These are phyloP conservation scores for Geopemphigus sp. DNA, from an alignment of 1,140 invertebrate species.

Conservation along the genomic window DNA sequence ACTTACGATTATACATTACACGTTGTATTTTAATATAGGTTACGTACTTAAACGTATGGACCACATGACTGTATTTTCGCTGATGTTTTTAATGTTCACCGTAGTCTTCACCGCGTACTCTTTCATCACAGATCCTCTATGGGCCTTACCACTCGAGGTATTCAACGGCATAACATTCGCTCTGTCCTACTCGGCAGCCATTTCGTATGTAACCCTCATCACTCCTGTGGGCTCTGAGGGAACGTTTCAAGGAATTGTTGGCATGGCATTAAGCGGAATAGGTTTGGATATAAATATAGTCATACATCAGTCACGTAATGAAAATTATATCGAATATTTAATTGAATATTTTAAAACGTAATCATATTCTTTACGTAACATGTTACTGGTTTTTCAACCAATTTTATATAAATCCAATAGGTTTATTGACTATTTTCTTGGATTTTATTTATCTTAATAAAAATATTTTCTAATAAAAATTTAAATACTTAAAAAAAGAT, in stretches of 20 bases:
- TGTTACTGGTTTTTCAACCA: too few species aligned
- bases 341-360: too few species aligned
- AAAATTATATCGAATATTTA: too few species aligned
- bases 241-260: slow-evolving; percentile 80
- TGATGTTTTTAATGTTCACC: slow-evolving; percentile 72
- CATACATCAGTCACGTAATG: too few species aligned
- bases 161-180: slow-evolving; percentile 85
- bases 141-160: slow-evolving; percentile 78
- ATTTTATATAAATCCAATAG: too few species aligned
- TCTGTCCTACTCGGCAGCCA: slow-evolving; percentile 84
- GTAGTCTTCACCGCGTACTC: slow-evolving; percentile 80
- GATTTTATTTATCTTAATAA: too few species aligned
- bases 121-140: slow-evolving; percentile 74
- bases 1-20: too few species aligned
- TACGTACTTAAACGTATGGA: slow-evolving; percentile 77
- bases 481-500: too few species aligned
- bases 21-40: slow-evolving; percentile 55
- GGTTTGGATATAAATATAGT: slow-evolving; percentile 57
- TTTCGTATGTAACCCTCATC: slow-evolving; percentile 80
- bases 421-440: too few species aligned
- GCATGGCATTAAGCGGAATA: slow-evolving; percentile 82
- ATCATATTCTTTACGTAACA: too few species aligned
- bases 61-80: slow-evolving; percentile 75
- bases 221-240: slow-evolving; percentile 80
- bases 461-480: too few species aligned